Percentiles rank a stretch among this genome's conserved stretches.
Evolutionary conservation across 2,888 invertebrate genomes (phyloP).

Genomic region (Dorcus hopei): DNA sequence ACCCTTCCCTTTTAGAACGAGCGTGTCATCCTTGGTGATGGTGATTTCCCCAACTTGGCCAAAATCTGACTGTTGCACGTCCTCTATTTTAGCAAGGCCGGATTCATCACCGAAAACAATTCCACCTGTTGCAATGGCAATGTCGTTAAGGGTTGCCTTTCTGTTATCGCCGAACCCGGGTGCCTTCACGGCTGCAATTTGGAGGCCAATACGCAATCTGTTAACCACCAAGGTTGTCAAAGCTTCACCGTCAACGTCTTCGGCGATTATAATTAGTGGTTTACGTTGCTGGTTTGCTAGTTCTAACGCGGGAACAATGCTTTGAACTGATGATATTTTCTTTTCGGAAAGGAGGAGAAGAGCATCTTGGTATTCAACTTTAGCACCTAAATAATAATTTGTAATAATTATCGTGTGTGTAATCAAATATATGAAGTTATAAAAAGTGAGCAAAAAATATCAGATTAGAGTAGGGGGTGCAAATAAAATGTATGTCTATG

Average conservation of each 20-base stretch:
- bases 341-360: constrained; percentile 93
- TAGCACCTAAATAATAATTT: constrained; percentile 59
- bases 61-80: constrained; percentile 46
- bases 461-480: too few species aligned
- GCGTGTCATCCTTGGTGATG: constrained; percentile 52
- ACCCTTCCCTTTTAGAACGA: constrained; percentile 49
- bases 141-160: constrained; percentile 50
- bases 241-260: constrained; percentile 54
- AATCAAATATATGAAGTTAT: constrained; percentile 11
- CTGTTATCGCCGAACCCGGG: constrained; percentile 54
- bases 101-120: constrained; percentile 51
- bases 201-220: constrained; percentile 50
- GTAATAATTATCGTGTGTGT: constrained; percentile 36
- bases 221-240: constrained; percentile 51
- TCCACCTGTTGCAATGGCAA: constrained; percentile 51
- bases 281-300: constrained; percentile 91
- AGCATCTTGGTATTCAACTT: constrained; percentile 97
- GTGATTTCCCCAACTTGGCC: constrained; percentile 51
- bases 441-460: too few species aligned
- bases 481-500: too few species aligned
- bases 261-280: constrained; percentile 78
- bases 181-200: constrained; percentile 53
- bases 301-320: constrained; percentile 95
- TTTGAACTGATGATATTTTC: constrained; percentile 95
- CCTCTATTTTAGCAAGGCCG: constrained; percentile 49